Evolutionary conservation across 2,888 invertebrate species (phyloP).

Genomic region (Diaprepes abbreviatus): DNA sequence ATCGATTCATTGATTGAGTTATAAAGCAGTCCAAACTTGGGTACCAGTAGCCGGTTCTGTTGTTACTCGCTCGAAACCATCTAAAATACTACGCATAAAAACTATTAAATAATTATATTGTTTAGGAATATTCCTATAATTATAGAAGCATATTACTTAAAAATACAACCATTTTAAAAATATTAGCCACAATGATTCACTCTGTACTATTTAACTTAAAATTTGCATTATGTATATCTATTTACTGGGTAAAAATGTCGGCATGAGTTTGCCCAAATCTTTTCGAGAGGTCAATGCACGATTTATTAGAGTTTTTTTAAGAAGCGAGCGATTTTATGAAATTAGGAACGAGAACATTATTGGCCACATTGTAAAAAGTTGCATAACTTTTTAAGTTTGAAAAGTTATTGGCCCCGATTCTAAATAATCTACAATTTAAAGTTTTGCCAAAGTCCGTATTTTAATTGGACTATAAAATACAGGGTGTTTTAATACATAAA

Average conservation of each 20-base stretch:
- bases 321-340: constrained; percentile 13
- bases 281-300: constrained; percentile 12
- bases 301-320: constrained; percentile 12
- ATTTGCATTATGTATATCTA: constrained; percentile 17
- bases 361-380: constrained; percentile 3
- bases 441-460: constrained; percentile 6
- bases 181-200: constrained; percentile 1
- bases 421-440: constrained; percentile 13
- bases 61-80: no score
- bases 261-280: neutral
- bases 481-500: no score
- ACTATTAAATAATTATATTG: no score
- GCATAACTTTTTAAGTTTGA: constrained; percentile 8
- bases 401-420: constrained; percentile 18
- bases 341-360: constrained; percentile 5
- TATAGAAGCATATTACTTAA: no score
- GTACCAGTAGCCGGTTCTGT: no score
- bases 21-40: no score
- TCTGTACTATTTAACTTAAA: constrained; percentile 2
- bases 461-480: neutral
- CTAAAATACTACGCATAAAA: no score
- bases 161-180: no score
- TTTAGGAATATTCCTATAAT: no score
- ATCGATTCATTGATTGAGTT: no score
- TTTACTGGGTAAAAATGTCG: constrained; percentile 14